Evolutionary conservation across 2,888 invertebrate genomes (phyloP), one percentile per base, ranked within the genome.

Genomic region (Dynastes maya): DNA sequence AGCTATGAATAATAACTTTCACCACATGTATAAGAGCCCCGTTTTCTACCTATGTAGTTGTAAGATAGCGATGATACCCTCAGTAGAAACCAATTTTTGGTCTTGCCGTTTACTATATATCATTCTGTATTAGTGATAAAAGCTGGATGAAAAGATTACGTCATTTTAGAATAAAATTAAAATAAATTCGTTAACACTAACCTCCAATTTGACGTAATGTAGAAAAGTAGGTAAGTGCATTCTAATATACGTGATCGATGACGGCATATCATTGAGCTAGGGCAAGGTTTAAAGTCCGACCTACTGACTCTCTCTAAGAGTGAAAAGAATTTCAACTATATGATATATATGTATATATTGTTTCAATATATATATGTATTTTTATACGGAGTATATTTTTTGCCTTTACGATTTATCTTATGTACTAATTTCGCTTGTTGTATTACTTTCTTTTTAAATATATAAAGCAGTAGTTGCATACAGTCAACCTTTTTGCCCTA

Each of bases 381-480:
- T 22, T 22, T 32, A 32, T 32, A 32, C 32, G 32, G 4, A 32
- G 4, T 8, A 11, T 45, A 45, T 45, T 45, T 45, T 45, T 11
- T 45, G 8, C 11, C 45, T 11, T 11, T 11, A 45, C 8, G 2
- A 45, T 45, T 45, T 45, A 45, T 45, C 55, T 22, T 22, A n/a
- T 53, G 55, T 58, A 22, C 22, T 22, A 58, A 8, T 27, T 58
- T 8, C 45, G 11, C 45, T 45, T 45, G 45, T 58, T 16, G n/a
- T 22, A 22, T 58, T 58, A 58, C 55, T 58, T 58, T 58, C 55
- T 16, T 58, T 58, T 58, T 16, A 22, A 58, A 64, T 37, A 37
- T 64, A 64, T 64, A 32, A 64, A n/a, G 37, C 64, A 11, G 37
- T 16, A 5, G 64, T 37, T 32, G 16, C 64, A 64, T 64, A 11